These are phyloP conservation scores for Drosophila engyochracea DNA, from an alignment of 2,888 invertebrate species.

Conservation along the genomic window DNA sequence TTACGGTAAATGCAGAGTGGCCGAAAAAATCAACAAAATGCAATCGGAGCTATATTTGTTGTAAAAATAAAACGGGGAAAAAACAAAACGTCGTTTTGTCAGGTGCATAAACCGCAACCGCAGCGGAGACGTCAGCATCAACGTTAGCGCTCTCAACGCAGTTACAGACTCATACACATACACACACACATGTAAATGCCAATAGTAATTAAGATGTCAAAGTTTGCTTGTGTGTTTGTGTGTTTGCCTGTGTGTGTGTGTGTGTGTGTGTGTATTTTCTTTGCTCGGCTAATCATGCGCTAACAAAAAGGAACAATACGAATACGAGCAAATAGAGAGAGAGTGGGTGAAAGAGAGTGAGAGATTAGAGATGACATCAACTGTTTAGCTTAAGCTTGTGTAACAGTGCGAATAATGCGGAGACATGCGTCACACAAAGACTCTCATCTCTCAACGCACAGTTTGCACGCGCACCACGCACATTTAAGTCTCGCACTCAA, in stretches of 20 bases:
- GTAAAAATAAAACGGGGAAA: not conserved
- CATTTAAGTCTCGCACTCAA: not conserved
- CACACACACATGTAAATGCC: not conserved
- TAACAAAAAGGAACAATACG: slow-evolving; percentile 12
- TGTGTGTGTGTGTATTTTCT: not conserved
- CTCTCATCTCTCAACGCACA: not conserved
- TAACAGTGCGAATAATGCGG: slow-evolving; percentile 30
- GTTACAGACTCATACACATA: not conserved
- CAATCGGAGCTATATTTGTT: slow-evolving; percentile 22
- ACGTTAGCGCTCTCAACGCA: not conserved
- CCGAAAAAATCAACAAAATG: slow-evolving; percentile 5
- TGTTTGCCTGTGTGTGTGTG: not conserved
- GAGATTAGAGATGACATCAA: slow-evolving; percentile 2
- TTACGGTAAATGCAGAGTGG: slow-evolving; percentile 7
- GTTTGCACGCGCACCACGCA: not conserved
- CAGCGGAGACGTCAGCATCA: slow-evolving; percentile 1
- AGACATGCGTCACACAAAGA: not conserved
- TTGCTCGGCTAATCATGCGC: slow-evolving; percentile 23
- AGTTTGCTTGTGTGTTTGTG: not conserved
- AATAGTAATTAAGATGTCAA: slow-evolving; percentile 49
- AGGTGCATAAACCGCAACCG: slow-evolving; percentile 29
- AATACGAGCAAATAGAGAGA: not conserved
- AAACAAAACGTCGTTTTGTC: slow-evolving; percentile 41
- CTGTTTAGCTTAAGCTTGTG: slow-evolving; percentile 37
- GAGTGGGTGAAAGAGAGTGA: not conserved